Conservation (phyloP, 2,113 vertebrate genomes). For the Scopus umbretta region DNA sequence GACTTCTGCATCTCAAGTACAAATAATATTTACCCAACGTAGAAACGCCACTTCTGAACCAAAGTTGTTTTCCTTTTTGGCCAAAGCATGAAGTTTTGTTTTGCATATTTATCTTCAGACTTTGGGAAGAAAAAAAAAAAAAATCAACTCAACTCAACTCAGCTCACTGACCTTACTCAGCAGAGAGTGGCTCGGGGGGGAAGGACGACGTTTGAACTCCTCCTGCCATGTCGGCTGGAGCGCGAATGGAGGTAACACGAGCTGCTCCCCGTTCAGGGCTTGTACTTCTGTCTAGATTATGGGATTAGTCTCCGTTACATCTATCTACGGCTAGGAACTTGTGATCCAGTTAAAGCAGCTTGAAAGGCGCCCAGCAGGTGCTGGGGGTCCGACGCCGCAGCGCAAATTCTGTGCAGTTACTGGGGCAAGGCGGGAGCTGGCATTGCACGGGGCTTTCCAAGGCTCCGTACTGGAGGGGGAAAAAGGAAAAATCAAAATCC, state of each 20-base stretch:
- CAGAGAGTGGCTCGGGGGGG: not conserved
- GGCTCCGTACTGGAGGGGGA: not conserved
- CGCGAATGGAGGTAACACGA: slow-evolving; percentile 6
- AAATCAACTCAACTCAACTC: not conserved
- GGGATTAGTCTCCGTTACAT: slow-evolving; percentile 50
- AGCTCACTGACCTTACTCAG: not conserved
- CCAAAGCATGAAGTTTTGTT: not conserved
- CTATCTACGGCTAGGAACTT: slow-evolving; percentile 39
- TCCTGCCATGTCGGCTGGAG: not conserved
- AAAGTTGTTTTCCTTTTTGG: not conserved
- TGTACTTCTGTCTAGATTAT: slow-evolving; percentile 33
- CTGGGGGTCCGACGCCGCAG: not conserved
- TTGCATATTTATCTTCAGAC: not conserved
- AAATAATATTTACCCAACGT: slow-evolving; percentile 57
- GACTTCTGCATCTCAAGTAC: not conserved
- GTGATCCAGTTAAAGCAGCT: slow-evolving; percentile 44
- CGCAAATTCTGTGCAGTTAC: not conserved
- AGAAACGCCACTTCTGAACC: not conserved
- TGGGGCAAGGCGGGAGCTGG: not conserved
- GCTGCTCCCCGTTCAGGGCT: not conserved
- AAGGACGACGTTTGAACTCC: not conserved
- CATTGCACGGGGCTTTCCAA: not conserved
- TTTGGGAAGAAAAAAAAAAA: not conserved
- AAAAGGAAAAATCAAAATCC: not conserved
- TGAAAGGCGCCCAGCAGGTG: slow-evolving; percentile 54